Percentiles rank a stretch among this genome's conserved stretches.
phyloP scores from a whole-genome alignment of 2,888 invertebrate genomes.

The Epistrophella euchroma region DNA sequence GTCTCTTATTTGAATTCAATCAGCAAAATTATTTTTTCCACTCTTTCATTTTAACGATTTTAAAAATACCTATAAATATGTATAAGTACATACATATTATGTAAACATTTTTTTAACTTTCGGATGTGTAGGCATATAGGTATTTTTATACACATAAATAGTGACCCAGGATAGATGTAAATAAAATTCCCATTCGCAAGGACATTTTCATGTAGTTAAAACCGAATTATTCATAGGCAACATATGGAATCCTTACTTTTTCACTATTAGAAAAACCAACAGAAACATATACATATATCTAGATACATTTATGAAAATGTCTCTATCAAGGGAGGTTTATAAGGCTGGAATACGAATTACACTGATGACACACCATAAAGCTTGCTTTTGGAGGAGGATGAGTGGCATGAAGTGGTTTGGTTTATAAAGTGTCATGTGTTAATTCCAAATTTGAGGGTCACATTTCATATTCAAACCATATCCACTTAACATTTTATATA shows the following conservation, averaged over 20 bases:
- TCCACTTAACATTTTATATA: constrained; percentile 42
- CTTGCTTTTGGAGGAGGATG: not conserved
- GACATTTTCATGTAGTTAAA: constrained; percentile 73
- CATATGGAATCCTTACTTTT: constrained; percentile 64
- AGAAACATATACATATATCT: constrained; percentile 55
- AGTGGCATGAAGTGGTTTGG: constrained; percentile 1
- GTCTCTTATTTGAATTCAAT: not conserved
- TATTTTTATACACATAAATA: not conserved
- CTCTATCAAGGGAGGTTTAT: constrained; percentile 15
- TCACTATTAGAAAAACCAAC: constrained; percentile 12
- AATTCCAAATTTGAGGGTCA: constrained; percentile 68
- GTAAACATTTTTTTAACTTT: not conserved
- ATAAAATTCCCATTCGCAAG: constrained; percentile 63
- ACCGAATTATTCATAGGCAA: constrained; percentile 72
- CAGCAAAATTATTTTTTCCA: not conserved
- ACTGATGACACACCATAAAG: constrained; percentile 41
- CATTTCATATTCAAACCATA: constrained; percentile 67
- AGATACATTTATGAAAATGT: constrained; percentile 21
- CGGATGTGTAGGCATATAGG: not conserved
- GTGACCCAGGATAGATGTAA: constrained; percentile 43
- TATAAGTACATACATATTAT: not conserved
- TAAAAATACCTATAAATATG: no score
- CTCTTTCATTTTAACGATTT: not conserved
- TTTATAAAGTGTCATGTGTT: constrained; percentile 20
- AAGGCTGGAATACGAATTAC: constrained; percentile 26